Evolutionary conservation across 92 coral and sea anemone genomes (phyloP), one percentile per base, ranked within the genome.

Genomic region (Epizoanthus illoricatus): DNA sequence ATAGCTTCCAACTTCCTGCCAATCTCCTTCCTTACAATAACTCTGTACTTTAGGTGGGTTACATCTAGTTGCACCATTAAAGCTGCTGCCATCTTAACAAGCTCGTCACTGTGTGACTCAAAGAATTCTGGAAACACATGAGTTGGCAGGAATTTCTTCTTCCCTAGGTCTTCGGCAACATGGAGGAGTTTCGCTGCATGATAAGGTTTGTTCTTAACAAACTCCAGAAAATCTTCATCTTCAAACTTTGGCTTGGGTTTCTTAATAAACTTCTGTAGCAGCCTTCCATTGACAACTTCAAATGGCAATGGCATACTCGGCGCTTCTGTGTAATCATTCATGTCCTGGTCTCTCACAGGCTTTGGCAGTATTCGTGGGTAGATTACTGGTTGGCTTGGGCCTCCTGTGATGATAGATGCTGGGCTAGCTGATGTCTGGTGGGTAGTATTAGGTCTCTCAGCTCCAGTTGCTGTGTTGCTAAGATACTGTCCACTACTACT

Each of bases 291-390:
- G 40, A 76, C 69, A n/a, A 76, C 49, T 60, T 76, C 69, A 61
- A 76, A 76, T 39, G 81, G 81, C 70, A 76, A 39, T 7, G 81
- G 56, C 65, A 62, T 36, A 19, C 81, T 76, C 13, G 81, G 81
- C 62, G 69, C 81, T 19, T 61, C 65, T 11, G 17, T 59, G 45
- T 60, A 59, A 3, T 15, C 57, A 9, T 7, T 62, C 45, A 20
- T 17, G 45, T 76, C 58, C 7, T 11, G 70, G 20, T 76, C 69
- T 19, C 36, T 20, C 5, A 21, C n/a, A 7, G 81, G 81, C 41
- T 76, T 76, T 60, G 81, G 81, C 5, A 76, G 81, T 59, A 76
- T 76, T 39, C 69, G 69, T 16, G 81, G 81, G 52, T 76, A 76
- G 8, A 21, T 42, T 61, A 59, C 81, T 8, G 69, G 81, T 47